phyloP scores from a whole-genome alignment of 2,113 vertebrate species.

The Crotalus viridis region DNA sequence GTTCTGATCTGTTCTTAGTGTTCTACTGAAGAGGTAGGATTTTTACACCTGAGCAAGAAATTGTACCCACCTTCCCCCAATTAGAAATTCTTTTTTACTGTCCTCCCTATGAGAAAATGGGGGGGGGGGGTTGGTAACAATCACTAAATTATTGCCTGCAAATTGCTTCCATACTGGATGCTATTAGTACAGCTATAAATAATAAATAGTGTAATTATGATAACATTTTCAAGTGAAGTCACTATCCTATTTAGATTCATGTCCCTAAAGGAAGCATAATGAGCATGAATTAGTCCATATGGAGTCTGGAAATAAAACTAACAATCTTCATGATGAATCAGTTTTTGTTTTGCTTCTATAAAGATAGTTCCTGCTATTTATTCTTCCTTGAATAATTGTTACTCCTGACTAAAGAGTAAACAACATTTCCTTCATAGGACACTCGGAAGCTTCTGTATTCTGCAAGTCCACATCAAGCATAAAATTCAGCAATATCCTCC shows the following conservation, averaged over 20 bases:
- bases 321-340: background rate
- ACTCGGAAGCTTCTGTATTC: background rate
- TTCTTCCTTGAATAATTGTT: background rate
- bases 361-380: background rate
- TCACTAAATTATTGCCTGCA: background rate
- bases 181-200: background rate
- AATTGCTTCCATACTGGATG: background rate
- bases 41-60: background rate
- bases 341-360: background rate
- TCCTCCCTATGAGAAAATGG: background rate
- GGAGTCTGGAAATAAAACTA: background rate
- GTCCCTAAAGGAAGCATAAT: background rate
- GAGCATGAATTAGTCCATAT: background rate
- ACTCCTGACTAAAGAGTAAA: background rate
- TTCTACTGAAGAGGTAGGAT: background rate
- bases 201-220: background rate
- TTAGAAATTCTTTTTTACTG: background rate
- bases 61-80: background rate
- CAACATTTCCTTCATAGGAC: constrained; percentile 15
- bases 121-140: background rate
- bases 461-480: constrained; percentile 3
- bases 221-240: background rate
- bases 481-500: constrained; percentile 3
- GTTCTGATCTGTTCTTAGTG: background rate
- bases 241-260: background rate